Evolutionary conservation across 1,140 invertebrate genomes (phyloP).

Genomic region (Stegodyphus dumicola): DNA sequence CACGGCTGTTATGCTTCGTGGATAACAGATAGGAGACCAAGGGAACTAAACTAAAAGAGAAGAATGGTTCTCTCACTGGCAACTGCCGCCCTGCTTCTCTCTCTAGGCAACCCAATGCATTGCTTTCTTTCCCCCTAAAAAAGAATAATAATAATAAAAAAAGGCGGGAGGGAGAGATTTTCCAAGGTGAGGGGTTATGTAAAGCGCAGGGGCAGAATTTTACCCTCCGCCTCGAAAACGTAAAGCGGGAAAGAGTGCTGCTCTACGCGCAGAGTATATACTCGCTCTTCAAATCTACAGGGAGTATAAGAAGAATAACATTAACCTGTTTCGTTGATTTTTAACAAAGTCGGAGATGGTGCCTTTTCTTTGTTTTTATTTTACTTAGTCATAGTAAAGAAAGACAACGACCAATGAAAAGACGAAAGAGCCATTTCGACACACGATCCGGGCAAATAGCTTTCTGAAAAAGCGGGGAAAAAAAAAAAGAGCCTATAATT

Average conservation of each 20-base stretch:
- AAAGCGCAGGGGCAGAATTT: conserved; percentile 46
- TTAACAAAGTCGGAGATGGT: conserved; percentile 44
- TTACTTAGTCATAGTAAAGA: neutral
- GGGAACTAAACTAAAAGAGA: conserved; percentile 53
- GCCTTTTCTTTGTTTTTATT: conserved; percentile 10
- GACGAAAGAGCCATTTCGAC: conserved; percentile 37
- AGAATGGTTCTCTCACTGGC: conserved; percentile 38
- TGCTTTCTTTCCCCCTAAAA: conserved; percentile 16
- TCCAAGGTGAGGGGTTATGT: conserved; percentile 57
- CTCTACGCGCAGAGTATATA: conserved; percentile 7
- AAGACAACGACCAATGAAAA: conserved; percentile 31
- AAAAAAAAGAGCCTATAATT: neutral
- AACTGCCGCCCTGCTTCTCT: conserved; percentile 13
- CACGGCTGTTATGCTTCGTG: conserved; percentile 48
- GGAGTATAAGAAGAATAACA: conserved; percentile 40
- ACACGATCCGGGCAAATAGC: conserved; percentile 36
- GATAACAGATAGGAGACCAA: conserved; percentile 49
- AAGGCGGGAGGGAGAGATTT: conserved; percentile 9
- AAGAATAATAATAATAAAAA: neutral
- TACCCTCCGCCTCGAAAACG: conserved; percentile 9
- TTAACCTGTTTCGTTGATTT: conserved; percentile 57
- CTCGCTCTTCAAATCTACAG: conserved; percentile 40
- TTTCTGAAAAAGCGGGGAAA: neutral
- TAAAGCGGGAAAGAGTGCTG: too few relatives aligned
- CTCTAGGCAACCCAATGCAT: conserved; percentile 8